Conservation (phyloP, 2,888 invertebrate species). For the Meteorus colon region DNA sequence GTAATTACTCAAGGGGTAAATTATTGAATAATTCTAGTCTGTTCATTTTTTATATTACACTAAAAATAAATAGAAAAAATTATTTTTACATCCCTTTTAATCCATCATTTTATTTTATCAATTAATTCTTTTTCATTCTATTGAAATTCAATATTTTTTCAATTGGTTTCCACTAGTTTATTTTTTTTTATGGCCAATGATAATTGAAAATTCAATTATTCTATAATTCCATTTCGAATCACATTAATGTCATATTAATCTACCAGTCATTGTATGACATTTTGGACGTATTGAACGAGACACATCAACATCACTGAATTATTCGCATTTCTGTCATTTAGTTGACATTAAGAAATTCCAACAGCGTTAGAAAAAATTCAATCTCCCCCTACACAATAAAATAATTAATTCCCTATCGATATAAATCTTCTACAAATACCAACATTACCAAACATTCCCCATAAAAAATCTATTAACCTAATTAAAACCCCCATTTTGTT, state of each 20-base stretch:
- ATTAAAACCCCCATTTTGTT: no score
- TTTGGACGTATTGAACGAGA: neutral
- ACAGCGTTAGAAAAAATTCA: neutral
- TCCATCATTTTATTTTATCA: no score
- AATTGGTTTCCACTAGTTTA: neutral
- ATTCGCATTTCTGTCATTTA: neutral
- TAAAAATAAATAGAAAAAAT: no score
- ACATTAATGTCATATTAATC: neutral
- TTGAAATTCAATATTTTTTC: no score
- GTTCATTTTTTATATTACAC: no score
- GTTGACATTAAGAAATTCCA: neutral
- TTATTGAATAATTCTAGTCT: neutral
- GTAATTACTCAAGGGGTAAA: neutral
- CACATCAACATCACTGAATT: neutral
- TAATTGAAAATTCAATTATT: constrained; percentile 14
- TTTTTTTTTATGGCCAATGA: neutral
- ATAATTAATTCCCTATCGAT: no score
- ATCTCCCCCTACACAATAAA: no score
- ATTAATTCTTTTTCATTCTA: no score
- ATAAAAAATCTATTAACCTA: no score
- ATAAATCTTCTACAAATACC: no score
- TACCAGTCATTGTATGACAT: neutral
- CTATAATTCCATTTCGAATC: constrained; percentile 4
- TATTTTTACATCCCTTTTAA: no score
- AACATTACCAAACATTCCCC: no score